A percentile compares a stretch with the other conserved stretches of the same genome.
Conservation (phyloP, 1,140 invertebrate genomes). For the Drosophila ohnishii region DNA sequence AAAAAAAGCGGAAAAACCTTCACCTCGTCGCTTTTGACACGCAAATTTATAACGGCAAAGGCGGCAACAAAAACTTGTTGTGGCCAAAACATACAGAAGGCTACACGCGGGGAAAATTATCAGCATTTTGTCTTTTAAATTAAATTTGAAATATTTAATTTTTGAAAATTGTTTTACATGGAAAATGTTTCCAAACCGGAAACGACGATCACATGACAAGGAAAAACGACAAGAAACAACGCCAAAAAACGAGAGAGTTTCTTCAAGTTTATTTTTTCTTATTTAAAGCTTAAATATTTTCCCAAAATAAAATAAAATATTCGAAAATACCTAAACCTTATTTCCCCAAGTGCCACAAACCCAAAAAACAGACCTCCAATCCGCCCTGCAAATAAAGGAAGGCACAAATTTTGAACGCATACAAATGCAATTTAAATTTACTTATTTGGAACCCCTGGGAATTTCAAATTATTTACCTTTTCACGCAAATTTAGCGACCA, state of each 20-base stretch:
- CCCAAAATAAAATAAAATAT: too few relatives aligned
- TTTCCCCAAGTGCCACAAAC: neutral
- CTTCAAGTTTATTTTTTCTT: too few relatives aligned
- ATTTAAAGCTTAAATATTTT: too few relatives aligned
- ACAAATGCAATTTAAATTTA: constrained; percentile 82
- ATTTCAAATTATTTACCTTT: constrained; percentile 79
- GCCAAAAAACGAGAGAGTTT: too few relatives aligned
- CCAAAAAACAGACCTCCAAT: constrained; percentile 5
- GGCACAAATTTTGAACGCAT: constrained; percentile 64
- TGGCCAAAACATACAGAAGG: constrained; percentile 42
- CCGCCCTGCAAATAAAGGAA: constrained; percentile 7
- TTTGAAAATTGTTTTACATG: neutral
- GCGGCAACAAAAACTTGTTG: constrained; percentile 67
- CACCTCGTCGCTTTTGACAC: constrained; percentile 77
- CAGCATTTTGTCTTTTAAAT: neutral
- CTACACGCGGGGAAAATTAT: neutral
- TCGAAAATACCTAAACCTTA: too few relatives aligned
- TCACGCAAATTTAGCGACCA: constrained; percentile 81
- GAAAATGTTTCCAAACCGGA: neutral
- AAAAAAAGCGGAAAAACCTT: constrained; percentile 57
- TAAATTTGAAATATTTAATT: neutral
- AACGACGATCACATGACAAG: too few relatives aligned
- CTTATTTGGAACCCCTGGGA: constrained; percentile 76
- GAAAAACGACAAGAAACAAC: too few relatives aligned
- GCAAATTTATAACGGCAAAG: constrained; percentile 74